Conservation (phyloP, 2,888 invertebrate species). For the Thereva nobilitata region DNA sequence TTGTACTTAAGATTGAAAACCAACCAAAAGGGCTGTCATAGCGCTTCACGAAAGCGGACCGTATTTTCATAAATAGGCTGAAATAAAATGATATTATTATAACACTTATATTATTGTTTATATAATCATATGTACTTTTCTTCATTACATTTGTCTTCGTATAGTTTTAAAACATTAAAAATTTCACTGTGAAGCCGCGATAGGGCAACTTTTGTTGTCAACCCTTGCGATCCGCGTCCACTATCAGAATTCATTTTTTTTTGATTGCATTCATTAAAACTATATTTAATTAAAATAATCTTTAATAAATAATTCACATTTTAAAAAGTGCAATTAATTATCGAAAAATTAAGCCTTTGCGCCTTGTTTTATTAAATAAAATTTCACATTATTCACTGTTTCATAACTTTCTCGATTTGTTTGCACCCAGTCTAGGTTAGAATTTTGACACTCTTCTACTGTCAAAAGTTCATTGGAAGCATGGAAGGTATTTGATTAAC, state of each 20-base stretch:
- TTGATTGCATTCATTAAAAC: slow-evolving; percentile 14
- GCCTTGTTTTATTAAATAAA: too few species aligned
- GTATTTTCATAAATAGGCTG: slow-evolving; percentile 52
- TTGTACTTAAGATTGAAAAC: slow-evolving; percentile 65
- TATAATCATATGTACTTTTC: slow-evolving; percentile 56
- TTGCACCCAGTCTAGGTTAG: slow-evolving; percentile 2
- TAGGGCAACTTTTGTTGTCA: slow-evolving; percentile 71
- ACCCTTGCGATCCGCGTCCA: slow-evolving; percentile 55
- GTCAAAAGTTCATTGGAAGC: neutral
- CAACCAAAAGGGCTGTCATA: slow-evolving; percentile 69
- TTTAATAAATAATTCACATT: too few species aligned
- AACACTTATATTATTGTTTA: neutral
- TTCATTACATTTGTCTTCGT: slow-evolving; percentile 64
- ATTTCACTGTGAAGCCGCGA: slow-evolving; percentile 73
- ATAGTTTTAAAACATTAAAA: slow-evolving; percentile 65
- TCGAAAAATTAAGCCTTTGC: too few species aligned
- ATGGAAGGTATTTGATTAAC: too few species aligned
- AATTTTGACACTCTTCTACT: slow-evolving; percentile 12
- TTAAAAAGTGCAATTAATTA: too few species aligned
- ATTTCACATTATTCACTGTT: slow-evolving; percentile 15
- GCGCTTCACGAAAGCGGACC: slow-evolving; percentile 54
- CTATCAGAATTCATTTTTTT: slow-evolving; percentile 19
- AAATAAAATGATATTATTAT: slow-evolving; percentile 10
- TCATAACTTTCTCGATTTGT: slow-evolving; percentile 25
- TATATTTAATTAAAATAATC: neutral